phyloP scores from a whole-genome alignment of 1,140 invertebrate species.

The Kradibia gibbosae region DNA sequence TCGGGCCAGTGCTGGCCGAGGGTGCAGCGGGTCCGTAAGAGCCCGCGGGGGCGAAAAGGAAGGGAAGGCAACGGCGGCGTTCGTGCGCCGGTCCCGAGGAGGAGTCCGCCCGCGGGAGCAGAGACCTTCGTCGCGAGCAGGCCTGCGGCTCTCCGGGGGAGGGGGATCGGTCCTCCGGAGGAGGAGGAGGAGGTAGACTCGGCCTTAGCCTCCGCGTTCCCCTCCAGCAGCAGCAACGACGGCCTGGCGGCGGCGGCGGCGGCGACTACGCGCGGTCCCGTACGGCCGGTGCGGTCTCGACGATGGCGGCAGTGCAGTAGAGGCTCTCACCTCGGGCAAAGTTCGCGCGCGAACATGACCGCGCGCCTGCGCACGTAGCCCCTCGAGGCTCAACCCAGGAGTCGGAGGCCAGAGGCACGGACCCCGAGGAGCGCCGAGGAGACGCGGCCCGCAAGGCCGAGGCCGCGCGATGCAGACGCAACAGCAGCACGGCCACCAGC shows the following conservation, averaged over 20 bases:
- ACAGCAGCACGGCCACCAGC: constrained; percentile 54
- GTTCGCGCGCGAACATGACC: not conserved
- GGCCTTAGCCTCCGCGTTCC: not conserved
- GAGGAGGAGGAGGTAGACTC: not conserved
- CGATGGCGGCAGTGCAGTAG: constrained; percentile 32
- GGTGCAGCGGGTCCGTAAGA: not conserved
- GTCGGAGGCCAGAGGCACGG: not conserved
- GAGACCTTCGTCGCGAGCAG: too few species aligned
- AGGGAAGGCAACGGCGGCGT: not conserved
- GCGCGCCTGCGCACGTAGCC: not conserved
- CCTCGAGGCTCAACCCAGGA: not conserved
- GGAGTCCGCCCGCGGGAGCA: not conserved
- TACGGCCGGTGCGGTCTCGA: constrained; percentile 1
- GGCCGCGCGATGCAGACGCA: not conserved
- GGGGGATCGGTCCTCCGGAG: not conserved
- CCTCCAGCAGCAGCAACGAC: not conserved
- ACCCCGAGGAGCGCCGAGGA: too few species aligned
- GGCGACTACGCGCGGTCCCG: not conserved
- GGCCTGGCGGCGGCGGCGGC: too few species aligned
- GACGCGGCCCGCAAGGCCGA: not conserved
- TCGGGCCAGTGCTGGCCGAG: not conserved
- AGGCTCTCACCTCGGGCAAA: not conserved
- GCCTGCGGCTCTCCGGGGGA: too few species aligned
- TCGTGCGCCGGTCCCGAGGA: not conserved
- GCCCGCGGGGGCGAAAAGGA: not conserved